phyloP scores from a whole-genome alignment of 2,797 vertebrate genomes.

The Acanthornis magna region DNA sequence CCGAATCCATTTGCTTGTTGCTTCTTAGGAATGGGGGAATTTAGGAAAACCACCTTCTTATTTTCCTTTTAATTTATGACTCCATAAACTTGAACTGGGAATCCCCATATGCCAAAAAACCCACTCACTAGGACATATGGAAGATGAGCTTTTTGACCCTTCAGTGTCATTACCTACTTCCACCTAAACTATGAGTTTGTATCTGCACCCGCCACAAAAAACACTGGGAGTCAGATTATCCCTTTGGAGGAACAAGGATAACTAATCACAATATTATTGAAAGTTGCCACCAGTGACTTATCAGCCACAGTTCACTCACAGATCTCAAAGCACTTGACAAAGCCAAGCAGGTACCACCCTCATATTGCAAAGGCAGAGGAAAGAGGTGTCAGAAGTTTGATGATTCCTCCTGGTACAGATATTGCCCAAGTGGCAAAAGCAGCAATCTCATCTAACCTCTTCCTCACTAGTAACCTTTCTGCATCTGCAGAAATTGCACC shows the following conservation, averaged over 20 bases:
- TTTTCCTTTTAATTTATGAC: not conserved
- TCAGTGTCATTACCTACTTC: not conserved
- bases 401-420: not conserved
- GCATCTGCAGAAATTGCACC: not conserved
- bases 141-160: not conserved
- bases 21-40: not conserved
- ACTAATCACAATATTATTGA: not conserved
- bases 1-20: not conserved
- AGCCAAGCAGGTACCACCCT: not conserved
- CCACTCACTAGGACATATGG: rapidly evolving
- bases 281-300: not conserved
- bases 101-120: not conserved
- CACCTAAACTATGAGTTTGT: not conserved
- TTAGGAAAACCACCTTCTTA: not conserved
- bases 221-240: not conserved
- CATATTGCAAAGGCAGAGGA: not conserved
- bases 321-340: not conserved
- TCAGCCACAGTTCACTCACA: not conserved
- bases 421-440: not conserved
- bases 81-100: not conserved
- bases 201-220: not conserved
- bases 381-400: not conserved
- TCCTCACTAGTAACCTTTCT: not conserved
- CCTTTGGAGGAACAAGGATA: not conserved
- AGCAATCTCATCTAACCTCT: not conserved